Evolutionary conservation across 2,113 vertebrate genomes (phyloP), one percentile per base, ranked within the genome.

Genomic region (Hydrolagus affinis): DNA sequence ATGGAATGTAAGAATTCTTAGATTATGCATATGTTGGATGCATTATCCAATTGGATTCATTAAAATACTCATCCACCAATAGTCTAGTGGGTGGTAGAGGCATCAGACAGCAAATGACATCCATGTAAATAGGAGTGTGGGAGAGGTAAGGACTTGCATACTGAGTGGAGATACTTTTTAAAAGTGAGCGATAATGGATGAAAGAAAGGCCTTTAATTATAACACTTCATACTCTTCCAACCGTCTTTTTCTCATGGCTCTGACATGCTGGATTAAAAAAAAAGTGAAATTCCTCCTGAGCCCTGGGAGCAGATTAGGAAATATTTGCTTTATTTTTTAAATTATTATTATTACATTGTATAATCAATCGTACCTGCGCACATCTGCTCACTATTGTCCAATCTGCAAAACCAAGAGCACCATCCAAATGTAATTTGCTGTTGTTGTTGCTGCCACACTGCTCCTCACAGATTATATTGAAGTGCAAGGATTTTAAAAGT

Each of bases 251-350:
- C 91, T 95, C 91, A 93, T 88, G 91, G 89, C 87, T 86, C 90
- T 91, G 92, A 93, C 91, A 95, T 92, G 94, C 91, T 93, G 89
- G 90, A 90, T 94, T 92, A 89, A 91, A 93, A 87, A 92, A 90
- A 89, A 94, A 94, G 92, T 91, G 90, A 92, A 89, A 87, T 88
- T 92, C 86, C 91, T 92, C 90, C 87, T 90, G 89, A 96, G 94
- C 92, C 92, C 92, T 90, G 86, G 94, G 91, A 92, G 90, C 92
- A 94, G 95, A 97, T 96, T 96, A 96, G 91, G 95, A 95, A 93
- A 94, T 88, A 94, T n/a, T n/a, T n/a, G n/a, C n/a, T 75, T 19
- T 44, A 44, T 44, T 44, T 44, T n/a, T n/a, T n/a, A n/a, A n/a
- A 44, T 44, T 44, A 44, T 44, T 44, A 44, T 44, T 44, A 44